These are phyloP conservation scores for Ageneiosus marmoratus DNA, from an alignment of 2,113 vertebrate genomes.

Conservation along the genomic window DNA sequence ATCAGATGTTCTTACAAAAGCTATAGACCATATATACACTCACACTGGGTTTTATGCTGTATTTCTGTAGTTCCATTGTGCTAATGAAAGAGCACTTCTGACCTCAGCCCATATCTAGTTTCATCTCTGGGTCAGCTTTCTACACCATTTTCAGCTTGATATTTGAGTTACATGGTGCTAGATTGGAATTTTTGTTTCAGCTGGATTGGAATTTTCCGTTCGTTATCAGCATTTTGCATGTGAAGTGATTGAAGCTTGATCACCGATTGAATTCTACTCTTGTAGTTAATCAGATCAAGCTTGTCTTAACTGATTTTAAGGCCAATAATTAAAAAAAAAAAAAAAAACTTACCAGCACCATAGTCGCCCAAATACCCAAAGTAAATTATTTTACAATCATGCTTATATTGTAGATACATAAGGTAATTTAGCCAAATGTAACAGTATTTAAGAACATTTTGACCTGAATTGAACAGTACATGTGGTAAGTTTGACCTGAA, in stretches of 20 bases:
- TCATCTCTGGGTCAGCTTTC: conserved; percentile 36
- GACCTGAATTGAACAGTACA: no score
- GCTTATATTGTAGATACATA: neutral
- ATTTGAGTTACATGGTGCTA: neutral
- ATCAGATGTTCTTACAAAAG: conserved; percentile 59
- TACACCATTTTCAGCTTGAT: neutral
- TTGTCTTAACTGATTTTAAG: neutral
- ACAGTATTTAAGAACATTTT: no score
- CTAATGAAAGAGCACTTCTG: conserved; percentile 47
- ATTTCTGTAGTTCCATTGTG: conserved; percentile 57
- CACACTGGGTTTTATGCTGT: conserved; percentile 41
- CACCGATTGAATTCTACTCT: neutral
- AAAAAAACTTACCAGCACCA: neutral
- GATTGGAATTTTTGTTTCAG: neutral
- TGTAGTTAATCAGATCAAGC: neutral
- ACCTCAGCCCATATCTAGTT: conserved; percentile 36
- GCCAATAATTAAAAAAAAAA: neutral
- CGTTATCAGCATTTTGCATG: neutral
- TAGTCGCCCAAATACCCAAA: no score
- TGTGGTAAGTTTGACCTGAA: no score
- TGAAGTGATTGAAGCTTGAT: neutral
- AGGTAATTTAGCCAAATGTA: no score
- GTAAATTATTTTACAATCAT: neutral
- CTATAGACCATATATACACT: conserved; percentile 33
- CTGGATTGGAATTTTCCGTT: no score